Evolutionary conservation across 2,797 vertebrate genomes (phyloP).

Genomic region (Antrozous pallidus): DNA sequence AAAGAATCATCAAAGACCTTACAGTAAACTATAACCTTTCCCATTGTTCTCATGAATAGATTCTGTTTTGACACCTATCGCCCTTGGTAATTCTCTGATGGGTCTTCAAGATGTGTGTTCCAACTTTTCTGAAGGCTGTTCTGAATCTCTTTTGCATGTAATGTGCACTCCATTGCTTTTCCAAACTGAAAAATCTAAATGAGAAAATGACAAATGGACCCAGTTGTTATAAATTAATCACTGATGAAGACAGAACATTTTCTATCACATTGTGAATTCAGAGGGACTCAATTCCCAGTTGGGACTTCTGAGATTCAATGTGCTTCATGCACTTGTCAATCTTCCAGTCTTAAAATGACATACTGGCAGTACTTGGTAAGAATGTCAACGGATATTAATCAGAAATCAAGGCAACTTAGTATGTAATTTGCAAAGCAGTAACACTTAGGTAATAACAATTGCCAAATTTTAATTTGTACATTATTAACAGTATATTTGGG

Average conservation of each 20-base stretch:
- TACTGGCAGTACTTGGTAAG: not conserved
- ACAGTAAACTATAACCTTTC: not conserved
- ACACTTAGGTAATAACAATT: not conserved
- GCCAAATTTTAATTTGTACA: not conserved
- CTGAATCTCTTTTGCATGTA: not conserved
- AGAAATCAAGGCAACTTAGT: not conserved
- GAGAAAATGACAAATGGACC: not conserved
- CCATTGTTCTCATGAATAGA: not conserved
- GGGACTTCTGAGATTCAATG: not conserved
- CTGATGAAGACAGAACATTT: conserved; percentile 41
- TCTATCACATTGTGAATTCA: conserved; percentile 19
- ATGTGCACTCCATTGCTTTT: conserved; percentile 5
- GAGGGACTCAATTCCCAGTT: not conserved
- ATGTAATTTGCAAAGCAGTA: not conserved
- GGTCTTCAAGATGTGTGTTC: conserved; percentile 18
- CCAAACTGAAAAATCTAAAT: conserved; percentile 54
- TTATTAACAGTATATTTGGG: not conserved
- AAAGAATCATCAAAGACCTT: not conserved
- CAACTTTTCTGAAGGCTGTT: conserved; percentile 49
- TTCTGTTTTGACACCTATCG: not conserved
- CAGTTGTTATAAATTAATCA: conserved; percentile 57
- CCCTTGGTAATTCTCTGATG: not conserved
- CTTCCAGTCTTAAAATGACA: conserved; percentile 10
- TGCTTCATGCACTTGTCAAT: conserved; percentile 45
- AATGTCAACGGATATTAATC: not conserved